A percentile compares a stretch with the other conserved stretches of the same genome.
These are phyloP conservation scores for Champsocephalus gunnari DNA, from an alignment of 2,797 vertebrate genomes.

Conservation along the genomic window DNA sequence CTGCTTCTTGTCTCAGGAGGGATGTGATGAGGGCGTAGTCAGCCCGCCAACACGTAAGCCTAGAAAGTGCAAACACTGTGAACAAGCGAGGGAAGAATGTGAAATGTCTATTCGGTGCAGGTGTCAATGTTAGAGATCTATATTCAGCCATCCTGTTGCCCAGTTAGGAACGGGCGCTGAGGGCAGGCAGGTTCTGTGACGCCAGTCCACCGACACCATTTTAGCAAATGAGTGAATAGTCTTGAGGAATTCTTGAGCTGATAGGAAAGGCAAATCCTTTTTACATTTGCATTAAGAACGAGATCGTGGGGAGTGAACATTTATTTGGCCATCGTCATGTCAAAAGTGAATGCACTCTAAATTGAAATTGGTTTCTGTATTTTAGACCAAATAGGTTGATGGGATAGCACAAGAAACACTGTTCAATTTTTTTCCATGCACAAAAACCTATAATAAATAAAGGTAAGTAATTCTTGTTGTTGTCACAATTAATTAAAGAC, in stretches of 20 bases:
- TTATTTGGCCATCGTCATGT: not conserved
- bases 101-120: constrained; percentile 37
- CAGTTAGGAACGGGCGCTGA: constrained; percentile 21
- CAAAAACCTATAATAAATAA: too few relatives aligned
- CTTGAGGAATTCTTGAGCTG: not conserved
- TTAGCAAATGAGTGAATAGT: constrained; percentile 29
- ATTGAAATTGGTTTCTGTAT: too few relatives aligned
- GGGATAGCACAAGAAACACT: not conserved
- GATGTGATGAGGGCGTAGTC: constrained; percentile 33
- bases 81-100: constrained; percentile 40
- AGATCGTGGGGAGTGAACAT: not conserved
- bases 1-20: constrained; percentile 39
- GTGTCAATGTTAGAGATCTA: constrained; percentile 65
- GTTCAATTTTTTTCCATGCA: too few relatives aligned
- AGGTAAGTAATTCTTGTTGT: too few relatives aligned
- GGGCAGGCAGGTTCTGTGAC: constrained; percentile 17
- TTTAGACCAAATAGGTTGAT: not conserved
- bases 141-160: constrained; percentile 60
- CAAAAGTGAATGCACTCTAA: too few relatives aligned
- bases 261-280: constrained; percentile 7
- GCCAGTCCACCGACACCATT: constrained; percentile 5
- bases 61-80: constrained; percentile 40
- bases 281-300: not conserved
- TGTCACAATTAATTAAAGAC: too few relatives aligned
- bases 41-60: constrained; percentile 49